These are phyloP conservation scores for Epinephelus coioides DNA, from an alignment of 2,797 vertebrate genomes.

Conservation along the genomic window DNA sequence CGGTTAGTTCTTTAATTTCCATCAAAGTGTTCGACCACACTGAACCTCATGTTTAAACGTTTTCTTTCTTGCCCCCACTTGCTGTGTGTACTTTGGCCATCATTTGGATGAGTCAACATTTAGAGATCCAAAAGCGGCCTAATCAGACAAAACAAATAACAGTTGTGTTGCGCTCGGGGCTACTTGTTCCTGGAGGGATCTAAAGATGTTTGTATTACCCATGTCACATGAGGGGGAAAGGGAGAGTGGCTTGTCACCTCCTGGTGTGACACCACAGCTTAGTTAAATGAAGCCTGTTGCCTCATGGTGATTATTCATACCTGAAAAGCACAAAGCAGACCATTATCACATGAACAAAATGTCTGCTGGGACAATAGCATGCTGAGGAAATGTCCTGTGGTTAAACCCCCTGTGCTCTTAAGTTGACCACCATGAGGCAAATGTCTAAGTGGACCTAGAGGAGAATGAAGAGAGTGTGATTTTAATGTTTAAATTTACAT, in stretches of 20 bases:
- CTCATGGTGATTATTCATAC: constrained; percentile 72
- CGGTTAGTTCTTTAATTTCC: background rate
- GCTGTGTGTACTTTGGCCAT: constrained; percentile 1
- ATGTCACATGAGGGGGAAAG: constrained; percentile 64
- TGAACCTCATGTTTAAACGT: background rate
- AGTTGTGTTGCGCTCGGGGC: constrained; percentile 18
- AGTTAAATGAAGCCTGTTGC: constrained; percentile 71
- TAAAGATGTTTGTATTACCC: constrained; percentile 64
- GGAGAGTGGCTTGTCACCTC: constrained; percentile 74
- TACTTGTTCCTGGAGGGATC: constrained; percentile 34
- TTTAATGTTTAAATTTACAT: constrained; percentile 23
- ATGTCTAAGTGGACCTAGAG: background rate
- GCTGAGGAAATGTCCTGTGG: constrained; percentile 63
- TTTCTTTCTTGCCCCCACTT: background rate
- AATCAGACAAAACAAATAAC: constrained; percentile 48
- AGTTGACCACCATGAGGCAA: constrained; percentile 35
- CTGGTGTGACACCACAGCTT: constrained; percentile 66
- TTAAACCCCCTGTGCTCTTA: constrained; percentile 56
- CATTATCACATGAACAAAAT: constrained; percentile 73
- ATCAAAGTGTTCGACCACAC: background rate
- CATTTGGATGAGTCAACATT: background rate
- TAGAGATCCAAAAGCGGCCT: background rate
- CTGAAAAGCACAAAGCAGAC: constrained; percentile 63
- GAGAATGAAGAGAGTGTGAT: background rate
- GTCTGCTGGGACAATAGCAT: constrained; percentile 62